Conservation (phyloP, 2,113 vertebrate genomes). For the Acanthisitta chloris region DNA sequence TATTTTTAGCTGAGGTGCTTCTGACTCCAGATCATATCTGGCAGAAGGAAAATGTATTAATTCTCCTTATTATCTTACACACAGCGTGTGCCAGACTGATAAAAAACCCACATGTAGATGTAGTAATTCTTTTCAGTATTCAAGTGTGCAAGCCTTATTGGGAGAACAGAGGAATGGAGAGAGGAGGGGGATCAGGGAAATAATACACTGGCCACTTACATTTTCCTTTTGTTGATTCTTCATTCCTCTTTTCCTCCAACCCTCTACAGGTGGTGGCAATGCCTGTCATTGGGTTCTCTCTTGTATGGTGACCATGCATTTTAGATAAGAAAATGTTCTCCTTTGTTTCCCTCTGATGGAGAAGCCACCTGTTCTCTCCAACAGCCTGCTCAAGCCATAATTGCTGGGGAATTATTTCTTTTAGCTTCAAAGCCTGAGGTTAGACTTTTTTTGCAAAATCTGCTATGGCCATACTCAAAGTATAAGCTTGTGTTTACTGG, state of each 20-base stretch:
- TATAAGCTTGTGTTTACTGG: not conserved
- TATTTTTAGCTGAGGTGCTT: not conserved
- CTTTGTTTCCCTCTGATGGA: not conserved
- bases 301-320: not conserved
- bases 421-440: not conserved
- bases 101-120: not conserved
- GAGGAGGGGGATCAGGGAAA: not conserved
- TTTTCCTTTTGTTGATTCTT: not conserved
- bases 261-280: not conserved
- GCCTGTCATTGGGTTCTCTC: not conserved
- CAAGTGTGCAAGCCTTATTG: not conserved
- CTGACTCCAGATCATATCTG: not conserved
- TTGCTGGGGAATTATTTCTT: not conserved
- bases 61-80: not conserved
- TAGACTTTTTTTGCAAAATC: not conserved
- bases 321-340: not conserved
- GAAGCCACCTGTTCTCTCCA: not conserved
- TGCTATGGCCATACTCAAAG: not conserved
- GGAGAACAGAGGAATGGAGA: not conserved
- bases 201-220: accelerated
- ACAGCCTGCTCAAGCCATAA: not conserved
- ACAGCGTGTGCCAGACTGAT: not conserved
- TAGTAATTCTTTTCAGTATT: not conserved
- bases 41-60: not conserved
- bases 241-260: not conserved